A percentile compares a stretch with the other conserved stretches of the same genome.
Evolutionary conservation across 2,113 vertebrate genomes (phyloP).

Genomic region (Lates calcarifer): DNA sequence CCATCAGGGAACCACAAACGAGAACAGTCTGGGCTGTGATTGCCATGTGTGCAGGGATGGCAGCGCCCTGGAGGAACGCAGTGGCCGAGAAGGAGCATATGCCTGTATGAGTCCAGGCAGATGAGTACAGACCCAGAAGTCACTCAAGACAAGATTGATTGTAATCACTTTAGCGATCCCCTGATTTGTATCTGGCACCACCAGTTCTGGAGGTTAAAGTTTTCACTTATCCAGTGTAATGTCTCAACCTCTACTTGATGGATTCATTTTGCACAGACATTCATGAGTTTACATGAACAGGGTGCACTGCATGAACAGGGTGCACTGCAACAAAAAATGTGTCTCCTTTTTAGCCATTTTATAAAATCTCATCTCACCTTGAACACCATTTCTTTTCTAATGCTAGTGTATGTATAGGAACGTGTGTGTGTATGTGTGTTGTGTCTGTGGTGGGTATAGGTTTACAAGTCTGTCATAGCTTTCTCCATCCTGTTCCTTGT

Average conservation of each 20-base stretch:
- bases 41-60: too few species aligned
- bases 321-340: not conserved
- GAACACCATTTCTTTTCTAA: not conserved
- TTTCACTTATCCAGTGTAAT: not conserved
- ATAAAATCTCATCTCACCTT: not conserved
- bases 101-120: too few species aligned
- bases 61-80: too few species aligned
- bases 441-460: constrained; percentile 4
- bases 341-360: not conserved
- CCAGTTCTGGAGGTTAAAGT: too few species aligned
- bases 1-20: too few species aligned
- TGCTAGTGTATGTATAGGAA: not conserved
- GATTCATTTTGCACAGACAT: not conserved
- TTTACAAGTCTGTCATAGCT: constrained; percentile 1
- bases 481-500: not conserved
- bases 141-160: too few species aligned
- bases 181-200: too few species aligned
- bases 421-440: not conserved
- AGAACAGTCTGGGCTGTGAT: too few species aligned
- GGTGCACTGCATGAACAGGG: too few species aligned
- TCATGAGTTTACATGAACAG: not conserved
- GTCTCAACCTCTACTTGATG: not conserved
- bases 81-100: too few species aligned
- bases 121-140: too few species aligned
- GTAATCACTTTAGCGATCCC: too few species aligned